Conservation (phyloP, 2,888 invertebrate species). For the Cheilosia vernalis region DNA sequence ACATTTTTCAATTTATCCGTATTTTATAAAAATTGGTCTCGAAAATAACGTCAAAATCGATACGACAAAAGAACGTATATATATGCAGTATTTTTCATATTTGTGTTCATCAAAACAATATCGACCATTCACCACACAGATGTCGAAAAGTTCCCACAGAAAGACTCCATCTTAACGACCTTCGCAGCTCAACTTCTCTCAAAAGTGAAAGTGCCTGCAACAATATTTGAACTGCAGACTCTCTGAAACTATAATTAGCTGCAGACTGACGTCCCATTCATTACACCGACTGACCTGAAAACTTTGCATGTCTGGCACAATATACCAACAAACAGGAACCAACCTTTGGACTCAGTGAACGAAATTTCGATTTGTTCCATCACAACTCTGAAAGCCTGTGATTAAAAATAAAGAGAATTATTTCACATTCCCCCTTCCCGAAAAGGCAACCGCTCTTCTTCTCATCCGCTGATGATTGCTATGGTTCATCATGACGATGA, state of each 20-base stretch:
- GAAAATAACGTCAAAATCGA: too few relatives aligned
- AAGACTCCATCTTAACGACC: too few relatives aligned
- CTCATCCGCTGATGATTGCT: slow-evolving; percentile 51
- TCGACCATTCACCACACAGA: too few relatives aligned
- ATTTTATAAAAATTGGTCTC: too few relatives aligned
- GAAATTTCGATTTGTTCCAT: slow-evolving; percentile 50
- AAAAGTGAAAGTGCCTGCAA: neutral
- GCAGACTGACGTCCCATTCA: slow-evolving; percentile 42
- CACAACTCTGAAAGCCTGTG: slow-evolving; percentile 67
- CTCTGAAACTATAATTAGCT: neutral
- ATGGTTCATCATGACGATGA: slow-evolving; percentile 12
- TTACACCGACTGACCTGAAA: neutral
- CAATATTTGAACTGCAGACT: slow-evolving; percentile 6
- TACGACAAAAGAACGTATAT: too few relatives aligned
- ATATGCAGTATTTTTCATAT: too few relatives aligned
- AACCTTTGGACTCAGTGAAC: slow-evolving; percentile 34
- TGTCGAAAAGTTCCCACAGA: too few relatives aligned
- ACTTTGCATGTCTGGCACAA: slow-evolving; percentile 55
- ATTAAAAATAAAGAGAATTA: slow-evolving; percentile 48
- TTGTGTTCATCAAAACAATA: too few relatives aligned
- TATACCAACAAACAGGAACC: slow-evolving; percentile 26
- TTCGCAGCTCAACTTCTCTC: neutral
- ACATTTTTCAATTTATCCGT: too few relatives aligned
- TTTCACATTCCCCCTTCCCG: slow-evolving; percentile 23
- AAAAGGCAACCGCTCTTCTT: neutral